phyloP scores from a whole-genome alignment of 1,140 invertebrate species.

The Apis laboriosa region DNA sequence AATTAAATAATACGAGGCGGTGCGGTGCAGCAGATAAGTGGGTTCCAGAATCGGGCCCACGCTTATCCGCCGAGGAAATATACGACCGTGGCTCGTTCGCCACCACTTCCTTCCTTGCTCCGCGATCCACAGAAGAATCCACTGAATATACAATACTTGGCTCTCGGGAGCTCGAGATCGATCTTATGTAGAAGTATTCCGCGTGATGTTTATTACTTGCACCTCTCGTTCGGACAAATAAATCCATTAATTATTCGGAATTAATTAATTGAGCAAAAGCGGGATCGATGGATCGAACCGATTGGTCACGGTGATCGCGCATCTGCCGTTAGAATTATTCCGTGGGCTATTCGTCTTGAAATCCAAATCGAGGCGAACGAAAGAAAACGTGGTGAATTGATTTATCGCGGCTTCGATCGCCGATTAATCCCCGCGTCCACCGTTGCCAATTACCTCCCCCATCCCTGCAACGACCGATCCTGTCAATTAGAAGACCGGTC shows the following conservation, averaged over 20 bases:
- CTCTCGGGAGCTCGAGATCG: too few relatives aligned
- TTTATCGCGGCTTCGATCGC: constrained; percentile 14
- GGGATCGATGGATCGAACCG: background rate
- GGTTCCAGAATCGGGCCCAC: constrained; percentile 26
- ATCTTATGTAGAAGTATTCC: too few relatives aligned
- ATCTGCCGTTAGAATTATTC: constrained; percentile 38
- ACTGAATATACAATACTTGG: too few relatives aligned
- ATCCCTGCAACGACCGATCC: constrained; percentile 36
- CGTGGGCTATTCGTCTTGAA: too few relatives aligned
- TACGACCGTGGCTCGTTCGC: constrained; percentile 18
- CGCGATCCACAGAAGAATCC: too few relatives aligned
- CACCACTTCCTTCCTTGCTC: constrained; percentile 30
- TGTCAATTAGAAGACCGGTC: constrained; percentile 49
- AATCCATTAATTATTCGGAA: too few relatives aligned
- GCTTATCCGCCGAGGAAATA: constrained; percentile 45
- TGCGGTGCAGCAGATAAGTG: constrained; percentile 58
- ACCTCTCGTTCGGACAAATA: too few relatives aligned
- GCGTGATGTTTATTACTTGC: too few relatives aligned
- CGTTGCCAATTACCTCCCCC: constrained; percentile 26
- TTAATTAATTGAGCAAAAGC: too few relatives aligned
- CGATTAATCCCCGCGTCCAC: constrained; percentile 1
- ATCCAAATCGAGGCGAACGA: background rate
- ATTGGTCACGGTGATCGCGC: constrained; percentile 59
- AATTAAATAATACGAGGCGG: constrained; percentile 71
- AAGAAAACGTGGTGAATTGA: constrained; percentile 2